These are phyloP conservation scores for Adelosebastes latens DNA, from an alignment of 2,797 vertebrate species.

Conservation along the genomic window DNA sequence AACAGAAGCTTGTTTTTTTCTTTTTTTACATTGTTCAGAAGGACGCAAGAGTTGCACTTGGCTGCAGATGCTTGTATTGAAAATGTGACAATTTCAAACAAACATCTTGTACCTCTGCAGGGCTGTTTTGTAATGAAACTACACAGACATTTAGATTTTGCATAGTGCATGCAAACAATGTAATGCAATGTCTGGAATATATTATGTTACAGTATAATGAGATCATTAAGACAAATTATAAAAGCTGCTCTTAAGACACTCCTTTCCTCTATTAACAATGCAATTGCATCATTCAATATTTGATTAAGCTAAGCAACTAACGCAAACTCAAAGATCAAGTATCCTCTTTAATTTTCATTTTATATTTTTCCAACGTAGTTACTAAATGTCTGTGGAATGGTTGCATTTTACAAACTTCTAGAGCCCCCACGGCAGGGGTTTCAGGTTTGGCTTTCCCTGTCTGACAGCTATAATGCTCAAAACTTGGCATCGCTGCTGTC, in stretches of 20 bases:
- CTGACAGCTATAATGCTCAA: constrained; percentile 68
- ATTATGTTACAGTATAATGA: neutral
- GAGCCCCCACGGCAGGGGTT: constrained; percentile 47
- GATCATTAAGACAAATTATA: constrained; percentile 15
- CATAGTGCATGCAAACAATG: neutral
- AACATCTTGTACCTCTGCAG: neutral
- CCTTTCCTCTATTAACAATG: neutral
- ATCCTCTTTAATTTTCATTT: constrained; percentile 45
- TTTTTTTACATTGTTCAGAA: constrained; percentile 11
- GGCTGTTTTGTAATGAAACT: neutral
- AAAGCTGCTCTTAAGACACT: neutral
- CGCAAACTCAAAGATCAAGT: constrained; percentile 45
- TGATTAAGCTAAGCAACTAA: constrained; percentile 13
- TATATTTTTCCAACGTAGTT: constrained; percentile 27
- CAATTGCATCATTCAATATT: constrained; percentile 8
- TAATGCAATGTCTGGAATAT: neutral
- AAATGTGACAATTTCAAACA: constrained; percentile 22
- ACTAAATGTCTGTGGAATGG: constrained; percentile 52
- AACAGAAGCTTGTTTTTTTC: constrained; percentile 16
- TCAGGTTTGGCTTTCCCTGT: constrained; percentile 67
- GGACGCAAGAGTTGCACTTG: neutral
- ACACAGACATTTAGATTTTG: neutral
- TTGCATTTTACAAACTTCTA: constrained; percentile 51
- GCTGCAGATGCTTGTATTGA: constrained; percentile 1
- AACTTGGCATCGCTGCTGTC: constrained; percentile 65